Evolutionary conservation across 2,113 vertebrate species (phyloP), one percentile per base, ranked within the genome.

Genomic region (Equus przewalskii): DNA sequence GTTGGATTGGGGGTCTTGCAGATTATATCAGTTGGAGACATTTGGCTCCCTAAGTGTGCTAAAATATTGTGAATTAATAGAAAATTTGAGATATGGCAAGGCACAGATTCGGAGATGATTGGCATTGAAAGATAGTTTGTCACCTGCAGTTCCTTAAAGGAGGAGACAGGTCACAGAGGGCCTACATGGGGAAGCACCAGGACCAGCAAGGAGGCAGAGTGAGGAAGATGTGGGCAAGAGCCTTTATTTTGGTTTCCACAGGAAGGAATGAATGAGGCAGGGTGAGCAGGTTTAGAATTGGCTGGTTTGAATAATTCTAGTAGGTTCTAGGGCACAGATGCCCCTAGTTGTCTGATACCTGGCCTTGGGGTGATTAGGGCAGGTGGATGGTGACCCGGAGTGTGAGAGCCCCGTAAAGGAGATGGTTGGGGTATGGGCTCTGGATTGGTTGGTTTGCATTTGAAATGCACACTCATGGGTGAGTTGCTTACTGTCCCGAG

Each of bases 131-230:
- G 19, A 33, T 4, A 13, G 41, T 22, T 88, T 30, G 30, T 46
- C 13, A 30, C 56, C 44, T 60, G 49, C 7, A 21, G 44, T 33
- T 49, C 3, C 33, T 28, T 36, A 41, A 51, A 24, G 41, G 26
- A 44, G 6, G 30, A 22, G 41, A 2, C 15, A 9, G 14, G 6
- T 19, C 24, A 2, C 26, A 19, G 49, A 51, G 62, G 26, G 15
- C 67, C 67, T 4, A 0, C 7, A 3, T 0, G 0, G 67, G 16
- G 18, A 58, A 46, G 21, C 36, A 28, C 54, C 44, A 5, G 14
- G 93, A 1, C 46, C 65, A 7, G 18, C 11, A 56, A 73, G 30
- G 56, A 64, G 46, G 18, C n/a, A 44, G 14, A 36, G 16, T 15
- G 9, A 5, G 12, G 26, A 14, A 64, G 41, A 60, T 36, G 2